Conservation (phyloP, 2,888 invertebrate species). For the Gastrophysa polygoni region DNA sequence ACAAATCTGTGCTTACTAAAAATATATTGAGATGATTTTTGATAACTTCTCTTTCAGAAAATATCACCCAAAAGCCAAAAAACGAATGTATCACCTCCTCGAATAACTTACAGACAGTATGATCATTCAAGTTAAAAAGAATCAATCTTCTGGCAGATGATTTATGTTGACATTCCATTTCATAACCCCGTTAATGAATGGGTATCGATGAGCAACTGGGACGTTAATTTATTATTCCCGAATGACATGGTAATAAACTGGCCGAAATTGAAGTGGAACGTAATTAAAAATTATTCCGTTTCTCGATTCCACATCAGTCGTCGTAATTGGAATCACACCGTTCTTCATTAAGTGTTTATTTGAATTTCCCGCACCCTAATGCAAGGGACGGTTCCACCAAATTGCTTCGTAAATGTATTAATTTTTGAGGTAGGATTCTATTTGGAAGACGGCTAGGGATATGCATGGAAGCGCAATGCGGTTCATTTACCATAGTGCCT, state of each 20-base stretch:
- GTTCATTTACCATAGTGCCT: background rate
- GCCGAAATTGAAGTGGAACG: conserved; percentile 12
- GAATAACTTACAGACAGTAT: too few species aligned
- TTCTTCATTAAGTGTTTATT: conserved; percentile 24
- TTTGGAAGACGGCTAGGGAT: background rate
- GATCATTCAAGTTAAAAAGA: too few species aligned
- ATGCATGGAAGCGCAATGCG: background rate
- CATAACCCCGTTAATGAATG: background rate
- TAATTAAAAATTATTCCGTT: conserved; percentile 11
- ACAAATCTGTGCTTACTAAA: too few species aligned
- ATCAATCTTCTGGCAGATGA: background rate
- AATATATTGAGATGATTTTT: too few species aligned
- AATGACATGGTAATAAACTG: background rate
- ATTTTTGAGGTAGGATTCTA: conserved; percentile 9
- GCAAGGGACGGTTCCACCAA: conserved; percentile 11
- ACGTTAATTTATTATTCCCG: background rate
- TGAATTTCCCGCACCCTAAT: conserved; percentile 16
- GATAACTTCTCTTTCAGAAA: too few species aligned
- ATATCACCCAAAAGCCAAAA: too few species aligned
- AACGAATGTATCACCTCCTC: too few species aligned
- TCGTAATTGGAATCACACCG: conserved; percentile 1
- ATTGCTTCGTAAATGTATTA: conserved; percentile 21
- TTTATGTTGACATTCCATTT: background rate
- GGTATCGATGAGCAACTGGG: background rate
- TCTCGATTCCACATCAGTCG: conserved; percentile 14